phyloP scores from a whole-genome alignment of 2,113 vertebrate species.

The Notiomystis cincta region DNA sequence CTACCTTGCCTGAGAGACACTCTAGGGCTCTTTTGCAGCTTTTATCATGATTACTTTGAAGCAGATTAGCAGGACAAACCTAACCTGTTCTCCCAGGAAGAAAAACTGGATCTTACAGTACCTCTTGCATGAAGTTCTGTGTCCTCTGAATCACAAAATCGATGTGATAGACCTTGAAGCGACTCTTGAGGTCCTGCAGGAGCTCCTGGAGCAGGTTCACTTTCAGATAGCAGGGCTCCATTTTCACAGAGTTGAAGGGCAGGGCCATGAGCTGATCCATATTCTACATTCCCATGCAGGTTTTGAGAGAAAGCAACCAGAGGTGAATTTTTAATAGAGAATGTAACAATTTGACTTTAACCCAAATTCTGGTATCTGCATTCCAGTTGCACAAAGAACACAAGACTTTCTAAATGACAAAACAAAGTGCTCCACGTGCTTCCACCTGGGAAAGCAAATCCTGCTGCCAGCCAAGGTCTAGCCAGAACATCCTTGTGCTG shows the following conservation, averaged over 20 bases:
- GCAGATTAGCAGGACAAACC: background rate
- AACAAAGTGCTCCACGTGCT: background rate
- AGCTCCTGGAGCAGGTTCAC: conserved; percentile 78
- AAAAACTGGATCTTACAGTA: conserved; percentile 52
- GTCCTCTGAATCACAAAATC: conserved; percentile 82
- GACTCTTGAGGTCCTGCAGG: conserved; percentile 78
- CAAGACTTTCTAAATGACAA: background rate
- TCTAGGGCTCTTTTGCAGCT: background rate
- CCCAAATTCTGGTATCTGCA: background rate
- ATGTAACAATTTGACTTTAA: background rate
- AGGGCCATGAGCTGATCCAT: conserved; percentile 71
- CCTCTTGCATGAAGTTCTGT: conserved; percentile 90
- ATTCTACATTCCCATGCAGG: conserved; percentile 60
- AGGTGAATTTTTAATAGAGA: background rate
- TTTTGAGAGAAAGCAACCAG: background rate
- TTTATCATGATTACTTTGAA: conserved; percentile 20
- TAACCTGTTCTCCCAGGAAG: background rate
- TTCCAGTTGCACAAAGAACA: background rate
- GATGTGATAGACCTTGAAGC: conserved; percentile 78
- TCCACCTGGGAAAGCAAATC: background rate
- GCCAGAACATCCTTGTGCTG: background rate
- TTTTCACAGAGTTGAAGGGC: conserved; percentile 71
- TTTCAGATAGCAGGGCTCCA: conserved; percentile 82
- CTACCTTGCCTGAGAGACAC: background rate
- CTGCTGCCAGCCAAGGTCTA: background rate